Evolutionary conservation across 1,140 invertebrate species (phyloP), one percentile per base, ranked within the genome.

Genomic region (Globodera ellingtonae): DNA sequence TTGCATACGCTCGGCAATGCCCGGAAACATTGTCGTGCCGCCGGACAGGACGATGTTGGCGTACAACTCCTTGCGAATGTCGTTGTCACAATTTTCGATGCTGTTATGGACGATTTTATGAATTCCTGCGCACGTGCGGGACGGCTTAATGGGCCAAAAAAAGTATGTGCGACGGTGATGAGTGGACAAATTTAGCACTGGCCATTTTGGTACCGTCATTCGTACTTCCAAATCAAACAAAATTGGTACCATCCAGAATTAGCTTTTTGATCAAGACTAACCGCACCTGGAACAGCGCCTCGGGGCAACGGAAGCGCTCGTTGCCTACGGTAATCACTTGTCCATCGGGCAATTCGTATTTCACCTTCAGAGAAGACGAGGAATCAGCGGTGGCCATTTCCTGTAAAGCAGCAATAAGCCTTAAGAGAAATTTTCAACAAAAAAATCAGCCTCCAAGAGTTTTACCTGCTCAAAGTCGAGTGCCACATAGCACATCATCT

Each of bases 261-360:
- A 3, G 35, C 35, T 35, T 35, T 35, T 35, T 35, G 2, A 35
- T 35, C 35, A 2, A 35, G 3, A 35, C 35, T 2, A 0, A 35
- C 35, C 35, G 35, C 35, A 35, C 95, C 91, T 96, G 95, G 94
- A 97, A 97, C 79, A 98, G 92, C 84, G 95, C 95, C 90, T 97
- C 95, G 59, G 95, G 95, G 91, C 95, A 98, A 92, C 96, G 94
- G 95, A 98, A 97, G 90, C 96, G 92, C 91, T 97, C 95, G 91
- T 96, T 97, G 85, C 95, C 95, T 89, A 96, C 96, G 91, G 95
- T 97, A 92, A 97, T 97, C 86, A 98, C 95, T 91, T 95, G 95
- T 88, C 94, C 96, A 90, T 96, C 95, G 87, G 94, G 95, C 89
- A 96, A 92, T 91, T 97, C 95, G 90, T 97, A 97, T 82, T 93